Evolutionary conservation across 2,797 vertebrate species (phyloP), one percentile per base, ranked within the genome.

Genomic region (Danio kyathit): DNA sequence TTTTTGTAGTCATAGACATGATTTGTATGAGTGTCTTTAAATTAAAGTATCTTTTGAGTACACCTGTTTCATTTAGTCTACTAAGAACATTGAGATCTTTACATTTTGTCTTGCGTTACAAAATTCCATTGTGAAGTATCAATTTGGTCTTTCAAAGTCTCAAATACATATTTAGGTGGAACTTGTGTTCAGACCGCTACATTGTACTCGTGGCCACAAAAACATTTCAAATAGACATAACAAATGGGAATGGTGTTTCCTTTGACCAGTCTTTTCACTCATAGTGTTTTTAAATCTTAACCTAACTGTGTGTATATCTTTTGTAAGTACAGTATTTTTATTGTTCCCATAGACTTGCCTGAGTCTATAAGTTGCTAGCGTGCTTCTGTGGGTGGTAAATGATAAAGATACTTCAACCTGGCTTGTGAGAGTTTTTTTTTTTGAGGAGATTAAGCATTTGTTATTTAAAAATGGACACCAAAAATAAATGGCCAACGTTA

Each of bases 11-110:
- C 69, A 54, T 85, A 59, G 81, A 82, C 40, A 73, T 76, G 40
- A 54, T 60, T 67, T 66, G 48, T 49, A 19, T 38, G 66, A 29
- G 79, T 29, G 65, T 79, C 63, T 51, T 80, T 84, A 77, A 85
- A 80, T 86, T 84, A 80, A 85, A 81, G 77, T 84, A 70, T 60
- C 41, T 84, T 17, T 86, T 85, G 51, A 80, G 74, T 64, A 77
- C 43, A 79, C 69, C 66, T 43, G 14, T 77, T n/a, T 82, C 59
- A 56, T 66, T 51, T 16, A 19, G 14, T 79, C 38, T 60, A 8
- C 29, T 7, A 17, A 71, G 43, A n/a, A 13, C 57, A 63, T 40
- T 17, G 40, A 79, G 44, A 63, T 76, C 63, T 38, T 54, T 29
- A 38, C 11, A 40, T 70, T 19, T 51, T 51, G 17, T 69, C 13